Evolutionary conservation across 2,797 vertebrate genomes (phyloP).

Genomic region (Chloroceryle amazona): DNA sequence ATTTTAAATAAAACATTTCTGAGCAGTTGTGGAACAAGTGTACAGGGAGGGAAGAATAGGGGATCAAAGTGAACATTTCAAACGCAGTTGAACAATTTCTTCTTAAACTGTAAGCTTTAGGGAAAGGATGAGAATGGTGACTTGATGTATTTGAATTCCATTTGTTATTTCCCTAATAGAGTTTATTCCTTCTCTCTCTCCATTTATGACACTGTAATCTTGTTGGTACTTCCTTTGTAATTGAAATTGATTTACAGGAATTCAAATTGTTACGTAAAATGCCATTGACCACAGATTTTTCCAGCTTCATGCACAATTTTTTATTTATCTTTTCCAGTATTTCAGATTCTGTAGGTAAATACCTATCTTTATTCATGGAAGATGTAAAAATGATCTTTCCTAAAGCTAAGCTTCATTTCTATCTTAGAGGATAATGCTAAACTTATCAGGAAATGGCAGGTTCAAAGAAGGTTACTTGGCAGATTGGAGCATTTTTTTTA

Average conservation of each 20-base stretch:
- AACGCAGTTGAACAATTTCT: not conserved
- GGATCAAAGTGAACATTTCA: not conserved
- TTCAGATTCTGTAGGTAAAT: not conserved
- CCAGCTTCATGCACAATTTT: not conserved
- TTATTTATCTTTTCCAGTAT: not conserved
- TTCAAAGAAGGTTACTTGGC: not conserved
- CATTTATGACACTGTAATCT: not conserved
- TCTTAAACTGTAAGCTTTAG: not conserved
- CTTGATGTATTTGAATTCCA: not conserved
- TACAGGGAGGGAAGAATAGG: rapidly evolving
- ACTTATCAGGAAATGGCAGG: not conserved
- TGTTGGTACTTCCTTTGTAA: not conserved
- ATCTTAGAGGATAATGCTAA: not conserved
- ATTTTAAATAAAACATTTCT: not conserved
- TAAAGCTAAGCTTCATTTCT: not conserved
- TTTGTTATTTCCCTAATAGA: not conserved
- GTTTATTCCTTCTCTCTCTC: not conserved
- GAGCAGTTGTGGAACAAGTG: not conserved
- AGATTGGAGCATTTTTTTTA: not conserved
- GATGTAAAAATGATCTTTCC: not conserved
- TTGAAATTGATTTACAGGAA: not conserved
- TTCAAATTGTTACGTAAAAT: not conserved
- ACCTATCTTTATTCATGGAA: not conserved
- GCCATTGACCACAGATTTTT: not conserved
- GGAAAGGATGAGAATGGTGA: not conserved